A percentile compares a stretch with the other conserved stretches of the same genome.
These are phyloP conservation scores for Epirrhoe alternata DNA, from an alignment of 2,888 invertebrate species.

Conservation along the genomic window DNA sequence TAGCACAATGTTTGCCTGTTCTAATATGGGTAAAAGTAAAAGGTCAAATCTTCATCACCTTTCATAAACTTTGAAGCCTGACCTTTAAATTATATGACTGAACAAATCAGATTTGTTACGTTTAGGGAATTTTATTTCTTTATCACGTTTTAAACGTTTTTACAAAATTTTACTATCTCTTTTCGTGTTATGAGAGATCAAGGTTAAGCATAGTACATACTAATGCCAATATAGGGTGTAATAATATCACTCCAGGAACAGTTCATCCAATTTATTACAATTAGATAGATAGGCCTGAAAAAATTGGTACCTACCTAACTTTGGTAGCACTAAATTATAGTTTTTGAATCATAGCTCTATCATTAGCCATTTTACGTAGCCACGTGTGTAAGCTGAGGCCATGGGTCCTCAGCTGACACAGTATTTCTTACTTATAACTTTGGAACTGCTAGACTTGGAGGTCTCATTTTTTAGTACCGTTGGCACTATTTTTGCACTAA, in stretches of 20 bases:
- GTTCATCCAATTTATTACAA: neutral
- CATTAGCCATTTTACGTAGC: too few species aligned
- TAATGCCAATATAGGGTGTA: slow-evolving; percentile 12
- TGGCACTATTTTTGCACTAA: too few species aligned
- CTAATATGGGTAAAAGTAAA: neutral
- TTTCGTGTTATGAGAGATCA: slow-evolving; percentile 16
- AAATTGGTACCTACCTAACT: too few species aligned
- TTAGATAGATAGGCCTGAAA: too few species aligned
- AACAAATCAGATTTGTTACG: neutral
- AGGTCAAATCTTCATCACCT: slow-evolving; percentile 2
- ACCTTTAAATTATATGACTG: neutral
- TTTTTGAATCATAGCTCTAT: too few species aligned
- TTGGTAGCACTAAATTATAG: too few species aligned
- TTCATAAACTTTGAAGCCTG: neutral
- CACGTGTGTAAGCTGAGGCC: too few species aligned
- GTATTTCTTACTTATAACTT: too few species aligned
- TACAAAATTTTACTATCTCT: slow-evolving; percentile 25
- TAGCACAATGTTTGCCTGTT: too few species aligned
- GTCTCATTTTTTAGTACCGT: too few species aligned
- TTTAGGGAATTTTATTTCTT: neutral
- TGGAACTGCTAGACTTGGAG: too few species aligned
- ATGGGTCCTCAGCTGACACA: too few species aligned
- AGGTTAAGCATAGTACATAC: slow-evolving; percentile 27
- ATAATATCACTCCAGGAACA: neutral
- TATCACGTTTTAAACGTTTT: neutral